These are phyloP conservation scores for Ctenomys sociabilis DNA, from an alignment of 2,113 vertebrate genomes.

Conservation along the genomic window DNA sequence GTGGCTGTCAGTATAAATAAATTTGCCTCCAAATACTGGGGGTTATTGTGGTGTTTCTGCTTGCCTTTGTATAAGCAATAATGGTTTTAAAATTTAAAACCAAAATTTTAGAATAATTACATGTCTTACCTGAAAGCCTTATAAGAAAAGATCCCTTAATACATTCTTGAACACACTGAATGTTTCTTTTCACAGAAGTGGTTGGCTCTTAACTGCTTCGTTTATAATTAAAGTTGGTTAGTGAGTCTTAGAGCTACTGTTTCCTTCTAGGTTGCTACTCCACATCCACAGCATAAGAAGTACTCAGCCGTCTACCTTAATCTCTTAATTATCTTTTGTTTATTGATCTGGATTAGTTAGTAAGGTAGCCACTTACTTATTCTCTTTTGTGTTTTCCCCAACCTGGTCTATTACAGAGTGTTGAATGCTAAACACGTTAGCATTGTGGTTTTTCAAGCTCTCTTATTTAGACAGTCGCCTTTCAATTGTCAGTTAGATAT, in stretches of 20 bases:
- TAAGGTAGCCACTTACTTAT: background rate
- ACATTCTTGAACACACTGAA: background rate
- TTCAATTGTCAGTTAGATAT: background rate
- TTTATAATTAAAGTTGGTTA: slow-evolving; percentile 22
- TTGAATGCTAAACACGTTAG: no score
- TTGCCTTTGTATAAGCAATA: background rate
- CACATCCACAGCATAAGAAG: background rate
- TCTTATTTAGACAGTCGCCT: background rate
- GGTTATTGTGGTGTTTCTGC: background rate
- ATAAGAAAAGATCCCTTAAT: background rate
- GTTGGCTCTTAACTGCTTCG: background rate
- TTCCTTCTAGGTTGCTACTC: background rate
- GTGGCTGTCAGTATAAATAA: background rate
- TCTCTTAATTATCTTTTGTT: background rate
- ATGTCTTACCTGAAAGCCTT: slow-evolving; percentile 10
- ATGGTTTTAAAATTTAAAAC: background rate
- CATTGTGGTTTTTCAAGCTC: no score
- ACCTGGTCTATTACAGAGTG: background rate
- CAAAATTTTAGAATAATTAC: background rate
- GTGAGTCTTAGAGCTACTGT: background rate
- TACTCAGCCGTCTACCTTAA: background rate
- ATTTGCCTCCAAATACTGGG: background rate
- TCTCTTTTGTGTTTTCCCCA: background rate
- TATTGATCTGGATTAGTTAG: background rate
- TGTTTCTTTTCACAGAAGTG: background rate